Base-by-base conservation (phyloP, 2,797 vertebrate species). In the Sebastes trivittatus region DNA sequence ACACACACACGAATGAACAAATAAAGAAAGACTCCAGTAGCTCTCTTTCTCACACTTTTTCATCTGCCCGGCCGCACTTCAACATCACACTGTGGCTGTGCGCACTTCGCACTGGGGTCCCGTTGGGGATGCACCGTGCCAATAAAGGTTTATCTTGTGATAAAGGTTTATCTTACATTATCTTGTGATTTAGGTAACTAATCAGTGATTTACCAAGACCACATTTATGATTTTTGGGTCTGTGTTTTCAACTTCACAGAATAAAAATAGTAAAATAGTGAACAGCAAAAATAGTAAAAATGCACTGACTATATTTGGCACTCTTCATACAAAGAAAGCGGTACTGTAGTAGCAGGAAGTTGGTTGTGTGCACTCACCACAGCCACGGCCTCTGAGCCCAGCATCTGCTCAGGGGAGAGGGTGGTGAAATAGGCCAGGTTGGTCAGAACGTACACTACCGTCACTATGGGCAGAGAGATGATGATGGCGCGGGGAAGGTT, bases 341-440 rank as follows among this genome's bases (percentile, higher is more conserved):
- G 34, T 56, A 23, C 54, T 56, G 54, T 32, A 61, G 27, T 61
- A 18, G 16, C 49, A 69, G 4, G 27, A 42, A 42, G 34, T 11
- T 20, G 34, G 27, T n/a, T n/a, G 16, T 11, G 32, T 16, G 20
- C 38, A 89, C 94, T 90, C 81, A 96, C 98, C 97, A 99, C 98
- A 0, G 98, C 98, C 75, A 99, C 98, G 0, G 98, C 98, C 88
- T 99, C 95, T 0, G 98, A 98, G 0, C 1, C 22, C 68, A 99
- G 92, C 97, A 99, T 98, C 82, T 97, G 49, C 0, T 97, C 94
- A 0, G 97, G 95, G 5, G 94, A 92, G 27, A 99, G 95, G 0
- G 98, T 98, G 54, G 98, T 99, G 96, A 99, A 99, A 81, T 99
- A 99, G 1, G 98, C 98, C 95, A 99, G 80, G 95, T 99, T 99